Evolutionary conservation across 2,888 invertebrate genomes (phyloP).

Genomic region (Mythimna albipuncta): DNA sequence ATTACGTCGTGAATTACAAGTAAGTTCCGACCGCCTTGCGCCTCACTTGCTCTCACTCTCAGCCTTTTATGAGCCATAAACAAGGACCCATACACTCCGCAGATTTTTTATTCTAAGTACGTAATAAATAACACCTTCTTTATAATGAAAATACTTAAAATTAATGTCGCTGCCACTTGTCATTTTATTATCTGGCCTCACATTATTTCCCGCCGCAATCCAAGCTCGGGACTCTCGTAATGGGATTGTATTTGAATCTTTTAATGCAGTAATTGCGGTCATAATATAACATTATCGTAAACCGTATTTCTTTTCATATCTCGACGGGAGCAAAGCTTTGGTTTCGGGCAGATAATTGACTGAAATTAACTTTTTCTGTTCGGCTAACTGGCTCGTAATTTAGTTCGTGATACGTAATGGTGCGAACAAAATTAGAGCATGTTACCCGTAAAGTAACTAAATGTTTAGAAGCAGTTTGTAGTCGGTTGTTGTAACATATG

Average conservation of each 20-base stretch:
- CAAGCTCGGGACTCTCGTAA: slow-evolving; percentile 17
- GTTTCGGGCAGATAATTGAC: background rate
- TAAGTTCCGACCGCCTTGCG: slow-evolving; percentile 66
- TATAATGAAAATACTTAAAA: slow-evolving; percentile 72
- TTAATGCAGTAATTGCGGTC: slow-evolving; percentile 38
- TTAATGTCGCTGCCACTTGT: slow-evolving; percentile 59
- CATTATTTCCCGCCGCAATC: slow-evolving; percentile 46
- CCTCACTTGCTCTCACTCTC: slow-evolving; percentile 66
- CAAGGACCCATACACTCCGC: slow-evolving; percentile 71
- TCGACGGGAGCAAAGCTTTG: background rate
- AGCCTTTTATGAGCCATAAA: slow-evolving; percentile 76
- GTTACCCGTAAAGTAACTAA: slow-evolving; percentile 15
- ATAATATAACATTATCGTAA: slow-evolving; percentile 17
- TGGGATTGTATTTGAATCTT: slow-evolving; percentile 40
- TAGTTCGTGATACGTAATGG: slow-evolving; percentile 5
- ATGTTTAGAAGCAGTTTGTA: slow-evolving; percentile 28
- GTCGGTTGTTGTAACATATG: slow-evolving; percentile 29
- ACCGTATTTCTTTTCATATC: slow-evolving; percentile 23
- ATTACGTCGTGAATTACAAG: slow-evolving; percentile 71
- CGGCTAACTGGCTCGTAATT: slow-evolving; percentile 1
- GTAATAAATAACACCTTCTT: slow-evolving; percentile 72
- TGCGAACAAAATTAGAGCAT: slow-evolving; percentile 18
- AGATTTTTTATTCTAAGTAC: slow-evolving; percentile 75
- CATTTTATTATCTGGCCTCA: slow-evolving; percentile 60
- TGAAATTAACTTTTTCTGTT: slow-evolving; percentile 12